Percentiles rank a stretch among this genome's conserved stretches.
phyloP scores from a whole-genome alignment of 1,140 invertebrate species.

The Leucophenga varia region DNA sequence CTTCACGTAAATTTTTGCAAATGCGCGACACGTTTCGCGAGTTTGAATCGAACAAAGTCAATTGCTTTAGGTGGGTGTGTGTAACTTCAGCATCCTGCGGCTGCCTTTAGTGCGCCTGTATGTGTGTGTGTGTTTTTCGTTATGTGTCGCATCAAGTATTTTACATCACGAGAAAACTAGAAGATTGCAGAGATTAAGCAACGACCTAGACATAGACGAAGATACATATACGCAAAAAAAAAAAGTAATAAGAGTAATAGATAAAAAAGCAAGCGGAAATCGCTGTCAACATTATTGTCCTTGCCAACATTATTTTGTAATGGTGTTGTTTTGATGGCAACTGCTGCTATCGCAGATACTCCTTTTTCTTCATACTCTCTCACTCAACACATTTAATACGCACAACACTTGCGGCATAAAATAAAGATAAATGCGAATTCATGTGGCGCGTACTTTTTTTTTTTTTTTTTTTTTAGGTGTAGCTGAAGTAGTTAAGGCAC shows the following conservation, averaged over 20 bases:
- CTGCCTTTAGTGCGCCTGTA: too few species aligned
- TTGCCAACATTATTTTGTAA: not conserved
- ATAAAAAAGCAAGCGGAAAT: constrained; percentile 17
- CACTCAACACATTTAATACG: too few species aligned
- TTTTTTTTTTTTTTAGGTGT: not conserved
- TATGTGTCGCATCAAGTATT: constrained; percentile 27
- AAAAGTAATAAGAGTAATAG: too few species aligned
- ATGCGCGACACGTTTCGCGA: too few species aligned
- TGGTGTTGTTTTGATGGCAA: too few species aligned
- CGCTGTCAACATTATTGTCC: constrained; percentile 17
- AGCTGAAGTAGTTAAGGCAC: not conserved
- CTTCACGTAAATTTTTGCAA: too few species aligned
- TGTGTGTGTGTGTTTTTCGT: not conserved
- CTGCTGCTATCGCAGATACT: constrained; percentile 1
- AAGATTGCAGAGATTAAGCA: constrained; percentile 43
- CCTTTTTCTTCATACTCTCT: too few species aligned
- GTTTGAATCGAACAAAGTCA: too few species aligned
- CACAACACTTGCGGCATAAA: constrained; percentile 42
- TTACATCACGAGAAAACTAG: constrained; percentile 48
- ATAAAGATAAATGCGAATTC: constrained; percentile 56
- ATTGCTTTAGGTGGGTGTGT: too few species aligned
- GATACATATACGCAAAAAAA: too few species aligned
- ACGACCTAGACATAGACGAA: too few species aligned
- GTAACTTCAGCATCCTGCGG: too few species aligned
- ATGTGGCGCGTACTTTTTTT: constrained; percentile 33